These are phyloP conservation scores for Opisthocomus hoazin DNA, from an alignment of 2,113 vertebrate genomes.

Conservation along the genomic window DNA sequence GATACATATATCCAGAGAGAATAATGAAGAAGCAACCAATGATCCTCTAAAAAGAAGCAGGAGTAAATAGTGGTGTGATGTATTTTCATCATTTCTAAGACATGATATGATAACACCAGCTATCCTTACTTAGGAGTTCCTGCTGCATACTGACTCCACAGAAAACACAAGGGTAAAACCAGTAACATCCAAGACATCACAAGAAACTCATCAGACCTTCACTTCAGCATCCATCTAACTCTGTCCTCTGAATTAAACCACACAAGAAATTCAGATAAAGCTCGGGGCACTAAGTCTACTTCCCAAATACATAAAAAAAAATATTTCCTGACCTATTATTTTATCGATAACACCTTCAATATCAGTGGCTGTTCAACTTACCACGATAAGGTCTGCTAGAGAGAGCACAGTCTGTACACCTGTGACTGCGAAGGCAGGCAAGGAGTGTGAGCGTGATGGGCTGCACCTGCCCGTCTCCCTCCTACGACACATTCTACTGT, in stretches of 20 bases:
- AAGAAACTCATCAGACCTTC: background rate
- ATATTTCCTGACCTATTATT: background rate
- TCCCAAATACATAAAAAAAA: background rate
- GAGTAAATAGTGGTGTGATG: background rate
- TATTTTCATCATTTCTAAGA: background rate
- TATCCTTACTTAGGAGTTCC: background rate
- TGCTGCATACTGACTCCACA: background rate
- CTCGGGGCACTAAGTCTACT: background rate
- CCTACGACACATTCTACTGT: background rate
- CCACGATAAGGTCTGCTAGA: background rate
- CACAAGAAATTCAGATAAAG: background rate
- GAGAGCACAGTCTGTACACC: background rate
- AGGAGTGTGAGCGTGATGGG: background rate
- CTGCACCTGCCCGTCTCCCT: rapidly evolving
- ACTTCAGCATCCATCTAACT: background rate
- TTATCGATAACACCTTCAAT: background rate
- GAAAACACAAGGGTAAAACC: background rate
- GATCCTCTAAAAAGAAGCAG: background rate
- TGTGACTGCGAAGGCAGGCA: background rate
- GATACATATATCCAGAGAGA: background rate
- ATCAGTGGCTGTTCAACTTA: background rate
- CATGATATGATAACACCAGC: rapidly evolving
- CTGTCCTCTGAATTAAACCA: background rate
- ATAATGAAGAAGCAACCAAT: background rate
- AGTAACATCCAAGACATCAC: background rate